Conservation (phyloP, 1,140 invertebrate species). For the Drosophila kurseongensis region DNA sequence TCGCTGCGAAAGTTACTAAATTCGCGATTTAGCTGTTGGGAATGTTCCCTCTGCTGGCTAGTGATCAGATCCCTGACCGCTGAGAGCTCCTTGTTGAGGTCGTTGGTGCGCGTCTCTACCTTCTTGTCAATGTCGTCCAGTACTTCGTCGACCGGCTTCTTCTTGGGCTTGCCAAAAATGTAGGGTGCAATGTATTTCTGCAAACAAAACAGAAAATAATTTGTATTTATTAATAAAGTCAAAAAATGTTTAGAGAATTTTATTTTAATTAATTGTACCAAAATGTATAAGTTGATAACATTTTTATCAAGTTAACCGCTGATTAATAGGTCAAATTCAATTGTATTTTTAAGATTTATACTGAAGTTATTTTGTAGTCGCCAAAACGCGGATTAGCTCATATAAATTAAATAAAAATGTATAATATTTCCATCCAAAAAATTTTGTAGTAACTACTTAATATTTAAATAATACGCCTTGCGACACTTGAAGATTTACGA, state of each 20-base stretch:
- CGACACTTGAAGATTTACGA: background rate
- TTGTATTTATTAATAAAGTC: too few species aligned
- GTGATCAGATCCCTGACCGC: constrained; percentile 84
- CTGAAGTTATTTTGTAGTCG: too few species aligned
- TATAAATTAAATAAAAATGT: too few species aligned
- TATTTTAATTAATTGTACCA: too few species aligned
- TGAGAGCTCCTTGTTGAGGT: constrained; percentile 86
- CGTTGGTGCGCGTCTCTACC: constrained; percentile 87
- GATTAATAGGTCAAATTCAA: too few species aligned
- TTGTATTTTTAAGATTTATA: too few species aligned
- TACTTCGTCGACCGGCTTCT: constrained; percentile 87
- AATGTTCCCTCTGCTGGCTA: constrained; percentile 85
- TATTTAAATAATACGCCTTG: background rate
- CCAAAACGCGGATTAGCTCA: too few species aligned
- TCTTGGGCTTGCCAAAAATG: constrained; percentile 88
- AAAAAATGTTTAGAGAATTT: too few species aligned
- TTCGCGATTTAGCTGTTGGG: constrained; percentile 87
- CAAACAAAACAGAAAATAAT: constrained; percentile 12
- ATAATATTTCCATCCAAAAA: background rate
- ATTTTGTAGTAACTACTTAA: background rate
- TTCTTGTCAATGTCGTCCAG: constrained; percentile 89
- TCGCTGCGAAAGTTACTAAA: constrained; percentile 90
- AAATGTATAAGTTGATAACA: too few species aligned
- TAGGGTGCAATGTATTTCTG: constrained; percentile 88
- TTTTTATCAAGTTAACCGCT: too few species aligned